A percentile compares a stretch with the other conserved stretches of the same genome.
Evolutionary conservation across 2,113 vertebrate genomes (phyloP).

Genomic region (Menura novaehollandiae): DNA sequence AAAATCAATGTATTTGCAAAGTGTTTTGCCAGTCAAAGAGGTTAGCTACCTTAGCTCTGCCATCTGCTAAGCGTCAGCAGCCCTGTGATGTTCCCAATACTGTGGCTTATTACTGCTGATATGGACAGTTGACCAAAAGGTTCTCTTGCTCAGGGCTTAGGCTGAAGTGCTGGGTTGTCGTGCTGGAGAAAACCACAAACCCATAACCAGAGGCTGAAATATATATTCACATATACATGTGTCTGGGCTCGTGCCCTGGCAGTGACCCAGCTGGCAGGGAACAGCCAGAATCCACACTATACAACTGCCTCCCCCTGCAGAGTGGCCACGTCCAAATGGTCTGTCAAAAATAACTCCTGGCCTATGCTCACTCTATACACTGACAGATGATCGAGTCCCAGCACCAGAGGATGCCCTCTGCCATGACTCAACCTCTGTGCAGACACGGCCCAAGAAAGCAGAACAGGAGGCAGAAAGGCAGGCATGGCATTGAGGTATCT

Average conservation of each 20-base stretch:
- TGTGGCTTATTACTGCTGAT: not conserved
- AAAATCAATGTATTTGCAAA: not conserved
- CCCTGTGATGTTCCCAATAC: not conserved
- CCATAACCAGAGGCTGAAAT: not conserved
- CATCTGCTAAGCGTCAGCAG: not conserved
- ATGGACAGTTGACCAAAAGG: not conserved
- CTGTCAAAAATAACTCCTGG: not conserved
- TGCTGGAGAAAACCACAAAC: not conserved
- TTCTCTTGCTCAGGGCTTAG: not conserved
- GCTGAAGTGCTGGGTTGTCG: fast-evolving
- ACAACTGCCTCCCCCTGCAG: not conserved
- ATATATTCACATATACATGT: not conserved
- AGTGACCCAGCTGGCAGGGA: not conserved
- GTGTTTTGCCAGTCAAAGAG: not conserved
- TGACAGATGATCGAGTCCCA: fast-evolving
- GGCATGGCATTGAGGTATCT: not conserved
- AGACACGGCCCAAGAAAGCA: not conserved
- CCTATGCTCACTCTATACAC: not conserved
- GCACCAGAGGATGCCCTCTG: not conserved
- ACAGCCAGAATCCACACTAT: not conserved
- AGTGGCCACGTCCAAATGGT: not conserved
- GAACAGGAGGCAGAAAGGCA: not conserved
- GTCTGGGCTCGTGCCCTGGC: not conserved
- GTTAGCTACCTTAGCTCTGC: not conserved
- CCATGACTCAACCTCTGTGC: not conserved